Percentiles rank a stretch among this genome's conserved stretches.
Evolutionary conservation across 2,113 vertebrate genomes (phyloP).

Genomic region (Erpornis zantholeuca): DNA sequence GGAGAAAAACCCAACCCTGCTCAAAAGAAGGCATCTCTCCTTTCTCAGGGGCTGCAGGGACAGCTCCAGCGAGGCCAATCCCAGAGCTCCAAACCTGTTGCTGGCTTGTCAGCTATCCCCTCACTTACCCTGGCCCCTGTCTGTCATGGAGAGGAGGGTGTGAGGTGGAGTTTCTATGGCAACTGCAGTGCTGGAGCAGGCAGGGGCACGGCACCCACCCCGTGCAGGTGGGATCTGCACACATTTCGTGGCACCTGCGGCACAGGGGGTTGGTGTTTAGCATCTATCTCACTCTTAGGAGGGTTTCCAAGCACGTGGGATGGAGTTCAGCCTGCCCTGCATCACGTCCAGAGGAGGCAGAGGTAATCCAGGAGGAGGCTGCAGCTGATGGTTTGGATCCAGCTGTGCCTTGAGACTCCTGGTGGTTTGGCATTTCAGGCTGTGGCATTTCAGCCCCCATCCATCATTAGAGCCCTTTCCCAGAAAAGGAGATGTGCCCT

Average conservation of each 20-base stretch:
- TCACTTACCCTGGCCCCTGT: slow-evolving; percentile 50
- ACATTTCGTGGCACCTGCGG: not conserved
- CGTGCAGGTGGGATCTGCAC: not conserved
- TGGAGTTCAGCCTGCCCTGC: not conserved
- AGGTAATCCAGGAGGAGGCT: not conserved
- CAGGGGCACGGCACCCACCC: not conserved
- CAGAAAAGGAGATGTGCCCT: not conserved
- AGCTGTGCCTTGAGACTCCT: not conserved
- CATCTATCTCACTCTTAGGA: not conserved
- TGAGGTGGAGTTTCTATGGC: slow-evolving; percentile 34
- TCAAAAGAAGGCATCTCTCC: not conserved
- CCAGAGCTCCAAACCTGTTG: not conserved
- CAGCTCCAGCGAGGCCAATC: not conserved
- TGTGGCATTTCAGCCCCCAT: not conserved
- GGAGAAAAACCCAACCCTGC: not conserved
- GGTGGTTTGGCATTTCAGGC: not conserved
- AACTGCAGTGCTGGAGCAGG: slow-evolving; percentile 3
- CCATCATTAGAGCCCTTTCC: not conserved
- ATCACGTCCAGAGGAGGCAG: not conserved
- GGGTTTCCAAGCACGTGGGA: not conserved
- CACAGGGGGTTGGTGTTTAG: not conserved
- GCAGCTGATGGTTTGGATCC: not conserved
- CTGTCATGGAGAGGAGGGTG: slow-evolving; percentile 27
- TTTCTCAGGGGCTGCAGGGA: not conserved
- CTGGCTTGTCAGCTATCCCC: not conserved